A percentile compares a stretch with the other conserved stretches of the same genome.
phyloP scores from a whole-genome alignment of 2,888 invertebrate genomes.

The Parelbella ahira region DNA sequence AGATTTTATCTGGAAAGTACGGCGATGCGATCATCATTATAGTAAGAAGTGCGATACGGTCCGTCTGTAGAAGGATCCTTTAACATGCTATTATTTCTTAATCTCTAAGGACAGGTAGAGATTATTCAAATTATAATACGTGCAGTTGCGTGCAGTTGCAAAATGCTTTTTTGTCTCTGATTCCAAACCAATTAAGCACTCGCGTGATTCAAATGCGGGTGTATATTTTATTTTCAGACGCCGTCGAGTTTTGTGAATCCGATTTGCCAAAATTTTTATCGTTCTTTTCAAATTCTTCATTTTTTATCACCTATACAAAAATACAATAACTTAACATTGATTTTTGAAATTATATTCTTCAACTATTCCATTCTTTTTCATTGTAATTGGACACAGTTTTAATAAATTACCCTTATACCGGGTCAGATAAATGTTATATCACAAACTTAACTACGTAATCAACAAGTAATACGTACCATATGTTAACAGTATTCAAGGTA shows the following conservation, averaged over 20 bases:
- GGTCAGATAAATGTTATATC: too few relatives aligned
- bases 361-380: too few relatives aligned
- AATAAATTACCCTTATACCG: too few relatives aligned
- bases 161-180: conserved; percentile 66
- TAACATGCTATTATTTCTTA: conserved; percentile 53
- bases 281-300: too few relatives aligned
- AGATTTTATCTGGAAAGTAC: too few relatives aligned
- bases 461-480: neutral
- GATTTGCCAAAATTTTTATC: neutral
- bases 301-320: too few relatives aligned
- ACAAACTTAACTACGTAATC: too few relatives aligned
- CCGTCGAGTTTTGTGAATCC: conserved; percentile 5
- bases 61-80: conserved; percentile 30
- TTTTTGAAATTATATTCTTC: too few relatives aligned
- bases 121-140: conserved; percentile 63
- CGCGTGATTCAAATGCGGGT: conserved; percentile 64
- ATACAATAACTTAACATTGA: too few relatives aligned
- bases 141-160: conserved; percentile 62
- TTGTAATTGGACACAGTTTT: too few relatives aligned
- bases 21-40: too few relatives aligned
- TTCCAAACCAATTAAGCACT: conserved; percentile 62
- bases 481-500: conserved; percentile 33
- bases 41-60: too few relatives aligned
- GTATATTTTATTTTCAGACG: conserved; percentile 26
- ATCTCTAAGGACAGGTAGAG: conserved; percentile 57